These are phyloP conservation scores for Prionailurus bengalensis DNA, from an alignment of 2,113 vertebrate species.

Conservation along the genomic window DNA sequence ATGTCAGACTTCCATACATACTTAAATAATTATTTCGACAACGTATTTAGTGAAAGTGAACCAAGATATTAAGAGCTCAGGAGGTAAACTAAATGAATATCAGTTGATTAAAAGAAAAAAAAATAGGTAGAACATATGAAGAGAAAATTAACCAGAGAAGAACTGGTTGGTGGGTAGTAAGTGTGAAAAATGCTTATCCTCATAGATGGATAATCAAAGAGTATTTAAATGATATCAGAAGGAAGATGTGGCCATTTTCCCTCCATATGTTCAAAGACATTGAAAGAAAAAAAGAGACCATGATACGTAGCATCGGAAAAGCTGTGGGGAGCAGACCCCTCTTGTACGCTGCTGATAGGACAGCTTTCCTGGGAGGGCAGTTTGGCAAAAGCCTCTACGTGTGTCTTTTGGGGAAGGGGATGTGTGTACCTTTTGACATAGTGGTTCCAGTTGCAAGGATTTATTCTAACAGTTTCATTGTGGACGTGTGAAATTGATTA, in stretches of 20 bases:
- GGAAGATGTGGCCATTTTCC: not conserved
- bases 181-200: not conserved
- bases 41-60: constrained; percentile 3
- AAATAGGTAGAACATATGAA: not conserved
- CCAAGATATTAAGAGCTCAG: not conserved
- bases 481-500: not conserved
- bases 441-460: not conserved
- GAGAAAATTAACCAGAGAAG: constrained; percentile 3
- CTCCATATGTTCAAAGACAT: not conserved
- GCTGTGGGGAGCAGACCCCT: not conserved
- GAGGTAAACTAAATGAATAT: not conserved
- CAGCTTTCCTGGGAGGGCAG: not conserved
- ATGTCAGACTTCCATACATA: not conserved
- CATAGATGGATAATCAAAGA: not conserved
- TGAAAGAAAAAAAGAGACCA: not conserved
- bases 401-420: too few relatives aligned
- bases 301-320: not conserved
- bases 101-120: not conserved
- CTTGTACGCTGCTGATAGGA: not conserved
- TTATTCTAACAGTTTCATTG: not conserved
- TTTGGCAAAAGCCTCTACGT: not conserved
- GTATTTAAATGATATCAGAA: not conserved
- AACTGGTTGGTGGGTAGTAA: not conserved
- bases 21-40: constrained; percentile 13
- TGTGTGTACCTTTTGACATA: not conserved